These are phyloP conservation scores for Cardiocondyla obscurior DNA, from an alignment of 1,140 invertebrate genomes.

Conservation along the genomic window DNA sequence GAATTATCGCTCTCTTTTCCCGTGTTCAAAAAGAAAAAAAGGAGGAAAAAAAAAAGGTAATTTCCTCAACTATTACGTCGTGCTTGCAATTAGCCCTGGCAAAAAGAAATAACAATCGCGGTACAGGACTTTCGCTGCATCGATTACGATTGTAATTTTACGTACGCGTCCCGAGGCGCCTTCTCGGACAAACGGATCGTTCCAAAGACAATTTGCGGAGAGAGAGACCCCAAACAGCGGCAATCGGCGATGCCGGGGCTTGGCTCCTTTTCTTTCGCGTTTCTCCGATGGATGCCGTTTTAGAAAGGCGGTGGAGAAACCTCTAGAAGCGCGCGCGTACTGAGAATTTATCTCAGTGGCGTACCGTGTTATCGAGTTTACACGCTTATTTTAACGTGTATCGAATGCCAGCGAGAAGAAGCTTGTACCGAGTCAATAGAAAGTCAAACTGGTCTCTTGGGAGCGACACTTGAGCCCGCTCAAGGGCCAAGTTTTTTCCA, in stretches of 20 bases:
- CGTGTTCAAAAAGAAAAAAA: too few relatives aligned
- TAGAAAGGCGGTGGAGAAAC: conserved; percentile 79
- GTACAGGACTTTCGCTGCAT: conserved; percentile 46
- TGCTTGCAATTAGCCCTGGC: not conserved
- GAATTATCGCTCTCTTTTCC: not conserved
- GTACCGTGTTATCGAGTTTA: conserved; percentile 37
- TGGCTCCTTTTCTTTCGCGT: conserved; percentile 63
- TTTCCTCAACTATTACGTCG: not conserved
- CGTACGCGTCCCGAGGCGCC: not conserved
- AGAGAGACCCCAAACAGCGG: conserved; percentile 9
- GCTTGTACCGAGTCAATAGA: not conserved
- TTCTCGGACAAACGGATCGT: conserved; percentile 10
- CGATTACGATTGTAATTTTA: conserved; percentile 33
- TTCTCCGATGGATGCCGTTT: conserved; percentile 75
- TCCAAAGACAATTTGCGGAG: conserved; percentile 25
- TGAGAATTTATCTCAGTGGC: conserved; percentile 66
- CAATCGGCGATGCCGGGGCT: conserved; percentile 28
- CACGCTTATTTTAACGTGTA: conserved; percentile 9
- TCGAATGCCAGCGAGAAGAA: conserved; percentile 20
- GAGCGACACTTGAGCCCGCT: not conserved
- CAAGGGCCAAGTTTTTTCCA: not conserved
- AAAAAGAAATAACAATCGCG: not conserved
- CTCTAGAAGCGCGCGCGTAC: conserved; percentile 72
- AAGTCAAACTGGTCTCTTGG: not conserved
- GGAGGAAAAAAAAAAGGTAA: not conserved